Evolutionary conservation across 1,140 invertebrate genomes (phyloP), one percentile per base, ranked within the genome.

Genomic region (Neodiprion pinetum): DNA sequence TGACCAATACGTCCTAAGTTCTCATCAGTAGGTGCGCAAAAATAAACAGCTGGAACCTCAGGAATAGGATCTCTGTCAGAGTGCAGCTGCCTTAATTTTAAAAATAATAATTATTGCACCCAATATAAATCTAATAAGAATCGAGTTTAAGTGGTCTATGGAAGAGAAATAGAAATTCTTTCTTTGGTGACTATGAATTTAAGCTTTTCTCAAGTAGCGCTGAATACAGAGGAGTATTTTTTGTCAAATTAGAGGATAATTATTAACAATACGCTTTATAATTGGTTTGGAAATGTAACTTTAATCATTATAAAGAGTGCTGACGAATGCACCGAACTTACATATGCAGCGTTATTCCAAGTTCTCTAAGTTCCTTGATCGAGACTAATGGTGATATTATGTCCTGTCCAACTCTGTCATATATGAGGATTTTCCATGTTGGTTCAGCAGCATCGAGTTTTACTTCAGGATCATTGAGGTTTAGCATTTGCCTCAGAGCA

Each of bases 41-140:
- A 99, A 89, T 99, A 99, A 69, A 99, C 94, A 10, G 97, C 98
- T 77, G 98, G 98, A 14, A 99, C 98, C 91, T 99, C 99, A 7
- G 98, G 97, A 80, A 99, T 97, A 9, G 95, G 90, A 88, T 99
- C 98, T 79, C 98, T 91, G 83, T 98, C 96, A 7, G 96, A 96
- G 89, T 99, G 96, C 48, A 99, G 89, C 87, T 96, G 93, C 48
- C 96, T 96, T 83, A 74, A 81, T 73, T 80, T 80, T 73, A 77
- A 79, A 71, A 71, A 74, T 47, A 75, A 74, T 40, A 40, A 90
- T 90, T 73, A 71, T 11, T 72, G 21, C 23, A 50, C 23, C 70
- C 9, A 11, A 61, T 69, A 48, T 28, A 72, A 74, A 67, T 7
- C 21, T 69, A 53, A 74, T 23, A 68, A 72, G 48, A 12, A 74